Percentiles rank a stretch among this genome's conserved stretches.
Conservation (phyloP, 2,113 vertebrate species). For the Charadrius vociferus region DNA sequence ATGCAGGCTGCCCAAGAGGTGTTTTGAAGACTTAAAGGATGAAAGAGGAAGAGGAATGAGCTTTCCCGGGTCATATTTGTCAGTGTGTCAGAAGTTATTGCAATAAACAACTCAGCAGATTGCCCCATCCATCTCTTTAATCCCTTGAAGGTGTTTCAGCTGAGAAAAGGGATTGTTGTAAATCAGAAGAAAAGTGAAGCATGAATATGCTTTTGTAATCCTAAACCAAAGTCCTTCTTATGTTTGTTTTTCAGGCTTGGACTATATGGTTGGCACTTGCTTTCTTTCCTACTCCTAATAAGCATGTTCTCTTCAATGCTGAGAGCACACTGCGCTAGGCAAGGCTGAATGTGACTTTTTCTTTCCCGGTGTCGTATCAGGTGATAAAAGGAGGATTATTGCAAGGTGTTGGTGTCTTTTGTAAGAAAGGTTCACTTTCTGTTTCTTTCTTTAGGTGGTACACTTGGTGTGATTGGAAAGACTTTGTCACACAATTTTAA, state of each 20-base stretch:
- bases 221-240: not conserved
- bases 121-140: not conserved
- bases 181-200: not conserved
- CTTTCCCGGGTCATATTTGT: not conserved
- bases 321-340: not conserved
- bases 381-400: not conserved
- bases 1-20: not conserved
- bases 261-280: not conserved
- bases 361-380: not conserved
- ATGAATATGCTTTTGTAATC: not conserved
- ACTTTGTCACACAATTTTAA: not conserved
- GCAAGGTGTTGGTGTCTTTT: not conserved
- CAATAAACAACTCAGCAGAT: not conserved
- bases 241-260: not conserved
- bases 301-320: accelerated
- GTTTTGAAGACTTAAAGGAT: not conserved
- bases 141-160: not conserved
- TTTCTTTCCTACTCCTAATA: not conserved
- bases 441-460: not conserved
- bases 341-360: not conserved
- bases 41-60: not conserved
- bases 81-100: not conserved
- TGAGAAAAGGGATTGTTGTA: not conserved
- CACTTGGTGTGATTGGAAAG: not conserved
- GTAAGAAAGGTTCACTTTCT: not conserved